These are phyloP conservation scores for Cactoblastis cactorum DNA, from an alignment of 2,888 invertebrate species.

Conservation along the genomic window DNA sequence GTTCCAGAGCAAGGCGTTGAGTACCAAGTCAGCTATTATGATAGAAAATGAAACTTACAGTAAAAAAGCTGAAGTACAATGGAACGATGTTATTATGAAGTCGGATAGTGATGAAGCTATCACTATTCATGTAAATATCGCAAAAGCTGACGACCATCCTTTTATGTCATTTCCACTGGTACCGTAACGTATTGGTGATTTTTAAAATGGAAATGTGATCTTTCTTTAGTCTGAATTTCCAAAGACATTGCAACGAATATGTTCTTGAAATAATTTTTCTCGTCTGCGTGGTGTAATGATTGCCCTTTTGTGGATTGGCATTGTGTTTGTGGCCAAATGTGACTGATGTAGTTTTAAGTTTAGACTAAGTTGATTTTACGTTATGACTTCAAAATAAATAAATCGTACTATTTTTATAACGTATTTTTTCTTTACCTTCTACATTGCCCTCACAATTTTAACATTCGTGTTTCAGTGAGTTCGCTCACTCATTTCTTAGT, in stretches of 20 bases:
- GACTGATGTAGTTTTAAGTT: conserved; percentile 59
- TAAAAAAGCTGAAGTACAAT: conserved; percentile 71
- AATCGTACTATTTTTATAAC: conserved; percentile 30
- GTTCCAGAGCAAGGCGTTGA: conserved; percentile 68
- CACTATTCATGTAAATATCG: conserved; percentile 70
- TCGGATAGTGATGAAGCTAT: conserved; percentile 70
- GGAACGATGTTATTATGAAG: conserved; percentile 68
- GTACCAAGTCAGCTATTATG: conserved; percentile 65
- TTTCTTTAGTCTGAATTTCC: conserved; percentile 13
- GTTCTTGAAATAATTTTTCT: background rate
- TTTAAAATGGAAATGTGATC: conserved; percentile 23
- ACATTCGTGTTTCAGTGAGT: no score
- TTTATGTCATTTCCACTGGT: background rate
- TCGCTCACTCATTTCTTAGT: no score
- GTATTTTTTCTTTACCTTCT: no score
- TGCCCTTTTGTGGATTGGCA: conserved; percentile 16
- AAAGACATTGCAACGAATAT: conserved; percentile 8
- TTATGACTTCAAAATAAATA: conserved; percentile 28
- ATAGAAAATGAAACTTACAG: conserved; percentile 71
- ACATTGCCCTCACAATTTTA: no score
- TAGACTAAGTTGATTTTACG: conserved; percentile 35
- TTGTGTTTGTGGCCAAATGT: conserved; percentile 40
- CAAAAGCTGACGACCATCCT: conserved; percentile 44
- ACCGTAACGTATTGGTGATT: background rate
- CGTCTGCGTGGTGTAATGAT: background rate